Evolutionary conservation across 1,140 invertebrate genomes (phyloP), one percentile per base, ranked within the genome.

Genomic region (Tachypleus tridentatus): DNA sequence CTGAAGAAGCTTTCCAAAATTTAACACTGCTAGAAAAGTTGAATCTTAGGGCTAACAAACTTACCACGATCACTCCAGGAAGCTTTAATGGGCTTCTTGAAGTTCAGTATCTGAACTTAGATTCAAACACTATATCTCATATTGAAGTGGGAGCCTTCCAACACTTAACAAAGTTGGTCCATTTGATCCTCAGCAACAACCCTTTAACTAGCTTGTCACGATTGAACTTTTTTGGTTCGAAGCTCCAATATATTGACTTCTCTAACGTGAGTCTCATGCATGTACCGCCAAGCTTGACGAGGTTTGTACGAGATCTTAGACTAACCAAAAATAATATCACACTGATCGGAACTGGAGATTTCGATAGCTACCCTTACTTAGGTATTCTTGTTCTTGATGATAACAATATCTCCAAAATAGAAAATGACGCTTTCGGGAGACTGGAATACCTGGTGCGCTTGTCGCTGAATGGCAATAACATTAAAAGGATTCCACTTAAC

Each of bases 361-460:
- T 97, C 64, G 89, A 92, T 72, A 91, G 89, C 67, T 94, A 93
- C 74, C 91, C 91, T 0, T 76, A 92, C 11, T 75, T 96, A 7
- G 86, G 86, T 67, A 80, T 88, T 49, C 75, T 97, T 49, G 87
- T 92, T 72, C 82, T 96, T 51, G 87, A 87, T 48, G 81, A 86
- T 61, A 95, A 94, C 73, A 79, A 81, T 64, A 82, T 97, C 49
- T 77, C 77, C 53, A 78, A 82, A 4, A 82, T 97, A 5, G 91
- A 93, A 76, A 88, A 94, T 51, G 89, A 93, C 71, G 88, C 91
- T 0, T 77, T 96, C 49, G 88, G 88, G 0, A 80, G 91, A 53
- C 74, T 93, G 29, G 88, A 91, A 70, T 83, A 86, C 70, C 80
- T 97, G 5, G 78, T 86, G 50, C 81, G 87, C 62, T 79, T 96